A percentile compares a stretch with the other conserved stretches of the same genome.
Conservation (phyloP, 2,113 vertebrate species). For the Oreochromis tanganicae region DNA sequence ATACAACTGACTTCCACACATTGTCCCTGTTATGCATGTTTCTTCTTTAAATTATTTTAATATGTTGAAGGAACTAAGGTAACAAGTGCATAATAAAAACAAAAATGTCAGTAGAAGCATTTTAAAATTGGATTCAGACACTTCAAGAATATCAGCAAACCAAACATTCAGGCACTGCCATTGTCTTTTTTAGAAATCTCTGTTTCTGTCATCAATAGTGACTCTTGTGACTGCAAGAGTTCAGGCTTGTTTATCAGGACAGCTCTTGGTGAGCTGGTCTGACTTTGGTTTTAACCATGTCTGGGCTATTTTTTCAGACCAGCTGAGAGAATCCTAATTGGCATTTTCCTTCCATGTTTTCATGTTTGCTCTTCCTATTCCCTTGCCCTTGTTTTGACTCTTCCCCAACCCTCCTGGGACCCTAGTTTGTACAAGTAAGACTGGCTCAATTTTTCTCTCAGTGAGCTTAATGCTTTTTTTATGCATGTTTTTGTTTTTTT, state of each 20-base stretch:
- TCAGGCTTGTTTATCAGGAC: not conserved
- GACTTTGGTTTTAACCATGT: not conserved
- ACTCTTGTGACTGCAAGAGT: not conserved
- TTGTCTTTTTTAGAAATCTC: not conserved
- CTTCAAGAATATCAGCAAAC: not conserved
- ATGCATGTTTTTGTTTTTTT: conserved; percentile 59
- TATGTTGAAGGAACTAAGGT: not conserved
- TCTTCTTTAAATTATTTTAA: not conserved
- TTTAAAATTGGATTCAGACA: not conserved
- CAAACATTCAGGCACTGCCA: not conserved
- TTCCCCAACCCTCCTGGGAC: conserved; percentile 79
- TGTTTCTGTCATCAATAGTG: not conserved
- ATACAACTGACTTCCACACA: not conserved
- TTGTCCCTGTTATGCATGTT: not conserved
- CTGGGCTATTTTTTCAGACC: conserved; percentile 47
- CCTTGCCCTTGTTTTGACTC: conserved; percentile 72
- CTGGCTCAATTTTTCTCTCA: conserved; percentile 47
- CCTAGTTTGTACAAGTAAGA: conserved; percentile 94
- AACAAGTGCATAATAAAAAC: not conserved
- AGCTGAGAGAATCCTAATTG: conserved; percentile 71
- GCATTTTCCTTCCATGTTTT: conserved; percentile 72
- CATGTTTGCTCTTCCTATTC: conserved; percentile 63
- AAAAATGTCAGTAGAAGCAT: not conserved
- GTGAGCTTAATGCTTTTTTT: conserved; percentile 36
- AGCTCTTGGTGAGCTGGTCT: not conserved